Evolutionary conservation across 2,888 invertebrate species (phyloP), one percentile per base, ranked within the genome.

Genomic region (Oligia strigilis): DNA sequence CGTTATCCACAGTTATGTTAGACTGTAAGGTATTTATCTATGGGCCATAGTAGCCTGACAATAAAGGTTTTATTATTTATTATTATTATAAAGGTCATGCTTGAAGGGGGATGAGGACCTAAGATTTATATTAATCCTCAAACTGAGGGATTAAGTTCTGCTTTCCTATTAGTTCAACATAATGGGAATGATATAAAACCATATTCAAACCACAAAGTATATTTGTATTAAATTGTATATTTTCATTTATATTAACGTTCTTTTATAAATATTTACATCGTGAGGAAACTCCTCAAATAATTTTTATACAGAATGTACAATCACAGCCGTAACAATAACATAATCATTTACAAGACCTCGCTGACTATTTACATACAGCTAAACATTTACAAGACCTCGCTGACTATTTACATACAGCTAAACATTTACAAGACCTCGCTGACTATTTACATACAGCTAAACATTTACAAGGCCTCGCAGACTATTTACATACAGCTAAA

Each of bases 251-350:
- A 85, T 87, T 82, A 85, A 11, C 17, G 23, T 82, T 85, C 40
- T 83, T 79, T 77, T 81, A 52, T 75, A 85, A 80, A 86, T 90
- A 90, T 89, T 88, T 89, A 89, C 90, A 87, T 49, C 36, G n/a
- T 66, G 58, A 81, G 79, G 71, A 67, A n/a, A 36, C 40, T 75
- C 76, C 64, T 78, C 74, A 67, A 36, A 62, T 76, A 72, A 60
- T 58, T 78, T 80, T 78, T 78, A 66, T 80, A 75, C 76, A 86
- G 71, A 75, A 87, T 82, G 49, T 83, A 83, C 80, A 86, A 11
- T 87, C 88, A 88, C 86, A 90, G 87, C 86, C 87, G 77, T 72
- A 77, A 72, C 64, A 76, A 80, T 64, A 80, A 82, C 43, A 52
- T 76, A 69, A 69, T 29, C 0, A 72, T 72, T 79, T 77, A 86